These are phyloP conservation scores for Buphagus erythrorhynchus DNA, from an alignment of 2,797 vertebrate genomes.

Conservation along the genomic window DNA sequence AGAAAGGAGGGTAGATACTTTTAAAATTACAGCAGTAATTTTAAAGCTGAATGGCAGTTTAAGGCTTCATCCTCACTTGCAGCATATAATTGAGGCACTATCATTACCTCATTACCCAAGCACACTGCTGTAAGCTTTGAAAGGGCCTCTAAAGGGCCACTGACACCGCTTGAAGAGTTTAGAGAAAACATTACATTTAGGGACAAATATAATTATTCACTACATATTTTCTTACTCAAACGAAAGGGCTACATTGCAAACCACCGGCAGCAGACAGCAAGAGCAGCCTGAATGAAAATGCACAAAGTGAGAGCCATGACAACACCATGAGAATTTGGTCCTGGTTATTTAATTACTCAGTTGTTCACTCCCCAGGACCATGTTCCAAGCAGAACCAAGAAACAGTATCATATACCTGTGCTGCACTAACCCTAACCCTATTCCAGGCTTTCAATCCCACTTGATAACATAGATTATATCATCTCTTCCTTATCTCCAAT, in stretches of 20 bases:
- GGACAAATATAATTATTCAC: not conserved
- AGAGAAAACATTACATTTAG: conserved; percentile 13
- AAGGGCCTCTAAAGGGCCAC: conserved; percentile 2
- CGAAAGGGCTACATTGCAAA: not conserved
- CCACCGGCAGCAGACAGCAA: not conserved
- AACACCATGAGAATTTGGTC: not conserved
- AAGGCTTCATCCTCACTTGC: not conserved
- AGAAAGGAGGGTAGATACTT: not conserved
- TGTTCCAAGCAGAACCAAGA: not conserved
- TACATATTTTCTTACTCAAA: not conserved
- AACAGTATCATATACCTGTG: rapidly evolving
- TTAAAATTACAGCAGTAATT: conserved; percentile 38
- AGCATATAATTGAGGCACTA: conserved; percentile 2
- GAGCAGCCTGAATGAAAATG: not conserved
- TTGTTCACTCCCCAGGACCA: not conserved
- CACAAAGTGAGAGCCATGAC: not conserved
- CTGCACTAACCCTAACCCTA: not conserved
- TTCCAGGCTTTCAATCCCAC: not conserved
- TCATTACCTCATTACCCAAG: conserved; percentile 10
- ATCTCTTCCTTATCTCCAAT: not conserved
- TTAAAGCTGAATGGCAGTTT: conserved; percentile 14
- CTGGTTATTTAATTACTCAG: not conserved
- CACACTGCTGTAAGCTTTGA: not conserved
- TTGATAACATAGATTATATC: not conserved
- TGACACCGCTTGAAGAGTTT: not conserved